Percentiles rank a stretch among this genome's conserved stretches.
Conservation (phyloP, 2,888 invertebrate species). For the Diaperis boleti region DNA sequence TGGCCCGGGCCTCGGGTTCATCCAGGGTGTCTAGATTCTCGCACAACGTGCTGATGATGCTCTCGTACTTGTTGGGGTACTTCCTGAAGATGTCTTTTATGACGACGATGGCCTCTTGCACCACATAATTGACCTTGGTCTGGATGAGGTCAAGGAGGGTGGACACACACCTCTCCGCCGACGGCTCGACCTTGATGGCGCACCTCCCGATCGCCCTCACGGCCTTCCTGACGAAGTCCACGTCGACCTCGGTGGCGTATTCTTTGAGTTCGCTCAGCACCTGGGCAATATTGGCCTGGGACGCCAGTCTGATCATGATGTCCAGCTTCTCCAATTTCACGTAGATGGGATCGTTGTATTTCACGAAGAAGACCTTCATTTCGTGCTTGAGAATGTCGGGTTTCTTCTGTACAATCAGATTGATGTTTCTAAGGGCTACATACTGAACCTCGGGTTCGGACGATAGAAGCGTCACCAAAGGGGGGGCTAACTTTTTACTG, state of each 20-base stretch:
- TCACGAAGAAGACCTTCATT: slow-evolving; percentile 99
- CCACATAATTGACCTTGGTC: slow-evolving; percentile 99
- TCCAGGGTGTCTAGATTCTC: slow-evolving; percentile 99
- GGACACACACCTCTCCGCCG: slow-evolving; percentile 98
- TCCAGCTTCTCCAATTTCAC: slow-evolving; percentile 99
- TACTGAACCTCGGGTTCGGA: slow-evolving; percentile 99
- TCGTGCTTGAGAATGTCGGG: slow-evolving; percentile 99
- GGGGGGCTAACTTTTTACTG: slow-evolving; percentile 98
- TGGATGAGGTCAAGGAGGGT: slow-evolving; percentile 98
- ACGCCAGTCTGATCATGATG: slow-evolving; percentile 98
- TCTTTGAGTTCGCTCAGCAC: slow-evolving; percentile 98
- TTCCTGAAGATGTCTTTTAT: slow-evolving; percentile 97
- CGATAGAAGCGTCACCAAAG: slow-evolving; percentile 95
- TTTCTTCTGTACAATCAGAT: slow-evolving; percentile 98
- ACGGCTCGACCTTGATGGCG: slow-evolving; percentile 97
- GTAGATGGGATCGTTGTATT: slow-evolving; percentile 99
- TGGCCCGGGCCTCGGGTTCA: slow-evolving; percentile 98
- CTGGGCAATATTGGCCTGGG: slow-evolving; percentile 97
- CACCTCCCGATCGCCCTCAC: slow-evolving; percentile 98
- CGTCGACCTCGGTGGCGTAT: slow-evolving; percentile 99
- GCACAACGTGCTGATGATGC: slow-evolving; percentile 98
- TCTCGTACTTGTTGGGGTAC: slow-evolving; percentile 99
- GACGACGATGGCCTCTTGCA: slow-evolving; percentile 99
- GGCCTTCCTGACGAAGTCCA: slow-evolving; percentile 99
- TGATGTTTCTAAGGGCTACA: slow-evolving; percentile 97